Conservation (phyloP, 2,888 invertebrate species). For the Dascillus cervinus region DNA sequence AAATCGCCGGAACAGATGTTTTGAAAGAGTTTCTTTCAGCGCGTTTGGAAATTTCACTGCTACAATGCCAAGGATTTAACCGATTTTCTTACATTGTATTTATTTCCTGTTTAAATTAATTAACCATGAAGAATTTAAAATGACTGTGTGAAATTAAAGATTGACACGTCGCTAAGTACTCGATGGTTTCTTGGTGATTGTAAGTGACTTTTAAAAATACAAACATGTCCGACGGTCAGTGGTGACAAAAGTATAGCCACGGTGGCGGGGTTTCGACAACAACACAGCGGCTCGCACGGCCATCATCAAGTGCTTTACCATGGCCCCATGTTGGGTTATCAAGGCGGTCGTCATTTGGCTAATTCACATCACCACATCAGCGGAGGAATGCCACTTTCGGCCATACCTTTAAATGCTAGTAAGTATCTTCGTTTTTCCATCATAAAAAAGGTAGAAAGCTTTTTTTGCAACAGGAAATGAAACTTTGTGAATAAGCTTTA, state of each 20-base stretch:
- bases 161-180: too few relatives aligned
- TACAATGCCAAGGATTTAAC: too few relatives aligned
- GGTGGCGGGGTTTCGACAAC: constrained; percentile 42
- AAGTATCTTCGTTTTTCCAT: constrained; percentile 28
- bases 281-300: constrained; percentile 31
- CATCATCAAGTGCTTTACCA: constrained; percentile 42
- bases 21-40: background rate
- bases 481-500: too few relatives aligned
- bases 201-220: too few relatives aligned
- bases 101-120: too few relatives aligned
- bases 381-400: constrained; percentile 29
- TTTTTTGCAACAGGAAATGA: too few relatives aligned
- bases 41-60: too few relatives aligned
- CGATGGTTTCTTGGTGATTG: constrained; percentile 8
- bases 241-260: constrained; percentile 29
- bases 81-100: too few relatives aligned
- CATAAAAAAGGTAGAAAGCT: too few relatives aligned
- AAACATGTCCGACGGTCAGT: constrained; percentile 21
- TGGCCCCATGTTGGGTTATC: constrained; percentile 36
- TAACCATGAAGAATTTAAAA: too few relatives aligned
- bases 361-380: constrained; percentile 36
- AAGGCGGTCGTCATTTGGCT: constrained; percentile 34
- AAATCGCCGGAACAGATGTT: background rate
- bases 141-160: too few relatives aligned
- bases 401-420: constrained; percentile 41